Evolutionary conservation across 2,113 vertebrate species (phyloP), one percentile per base, ranked within the genome.

Genomic region (Pseudopipra pipra): DNA sequence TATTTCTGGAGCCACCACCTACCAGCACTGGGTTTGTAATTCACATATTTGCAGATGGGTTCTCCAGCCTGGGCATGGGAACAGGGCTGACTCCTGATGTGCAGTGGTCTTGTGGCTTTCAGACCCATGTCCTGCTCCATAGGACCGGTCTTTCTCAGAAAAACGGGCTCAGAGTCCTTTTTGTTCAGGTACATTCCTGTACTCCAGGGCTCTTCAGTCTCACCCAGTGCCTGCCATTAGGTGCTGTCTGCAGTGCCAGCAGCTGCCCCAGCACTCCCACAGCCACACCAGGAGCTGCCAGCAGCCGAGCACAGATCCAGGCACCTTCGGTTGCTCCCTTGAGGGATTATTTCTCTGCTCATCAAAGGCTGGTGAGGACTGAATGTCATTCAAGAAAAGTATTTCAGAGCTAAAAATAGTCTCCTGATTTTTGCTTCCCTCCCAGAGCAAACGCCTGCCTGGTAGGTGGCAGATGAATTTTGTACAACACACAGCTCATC

Each of bases 101-200:
- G 20, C 8, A 2, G 3, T 0, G 8, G 41, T 30, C 54, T 67
- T 14, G 33, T 14, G 43, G 19, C 35, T 84, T 70, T 35, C 77
- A 54, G 76, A 51, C 28, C 41, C 2, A 0, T 0, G 2, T 19
- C 14, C 17, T 2, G 1, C 56, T 20, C 27, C 1, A 0, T 0
- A 30, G 44, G 35, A 55, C 35, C 19, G 8, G 6, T 68, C 14
- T 55, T 16, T 35, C 15, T n/a, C 13, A 35, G 24, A 25, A 12
- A 77, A 66, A 49, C 0, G 25, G 20, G 20, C 51, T 66, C 43
- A 44, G 73, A 49, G 51, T 35, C 7, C 6, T 33, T 66, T 81
- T 24, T 30, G 30, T 11, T 37, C 22, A 7, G 24, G 15, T 3
- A 8, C 16, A 2, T 12, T 66, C 39, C 73, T 62, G 68, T 21